Percentiles rank a stretch among this genome's conserved stretches.
Conservation (phyloP, 2,113 vertebrate species). For the Stegostoma tigrinum region DNA sequence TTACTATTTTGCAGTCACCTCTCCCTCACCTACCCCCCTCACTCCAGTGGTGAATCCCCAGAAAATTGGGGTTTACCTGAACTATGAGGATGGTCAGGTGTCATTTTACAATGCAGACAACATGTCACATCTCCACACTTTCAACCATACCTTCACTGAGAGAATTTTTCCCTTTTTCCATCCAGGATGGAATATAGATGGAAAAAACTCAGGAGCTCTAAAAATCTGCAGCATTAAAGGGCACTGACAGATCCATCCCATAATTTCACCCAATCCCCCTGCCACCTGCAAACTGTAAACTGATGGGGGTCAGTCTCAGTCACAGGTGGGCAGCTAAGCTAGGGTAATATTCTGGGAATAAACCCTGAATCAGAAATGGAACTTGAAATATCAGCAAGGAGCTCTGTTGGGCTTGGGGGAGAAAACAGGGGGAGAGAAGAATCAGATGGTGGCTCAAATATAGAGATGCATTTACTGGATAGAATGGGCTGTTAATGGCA, state of each 20-base stretch:
- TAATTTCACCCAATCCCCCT: background rate
- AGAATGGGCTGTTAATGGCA: too few species aligned
- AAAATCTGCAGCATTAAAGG: background rate
- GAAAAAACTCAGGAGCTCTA: background rate
- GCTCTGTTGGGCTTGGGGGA: background rate
- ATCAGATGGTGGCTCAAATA: background rate
- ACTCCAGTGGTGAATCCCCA: background rate
- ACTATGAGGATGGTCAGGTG: background rate
- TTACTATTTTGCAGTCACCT: background rate
- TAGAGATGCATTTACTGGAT: background rate
- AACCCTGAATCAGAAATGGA: background rate
- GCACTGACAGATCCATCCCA: background rate
- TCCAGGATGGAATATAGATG: background rate
- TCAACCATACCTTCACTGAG: background rate
- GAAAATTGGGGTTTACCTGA: background rate
- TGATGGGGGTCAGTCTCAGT: background rate
- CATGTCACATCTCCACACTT: conserved; percentile 1
- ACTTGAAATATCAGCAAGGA: background rate
- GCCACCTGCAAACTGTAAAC: background rate
- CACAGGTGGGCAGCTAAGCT: background rate
- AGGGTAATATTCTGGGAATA: background rate
- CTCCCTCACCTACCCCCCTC: background rate
- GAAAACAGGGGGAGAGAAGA: background rate
- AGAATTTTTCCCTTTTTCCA: background rate
- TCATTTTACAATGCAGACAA: background rate